Base-by-base conservation (phyloP, 2,797 vertebrate genomes). In the Coregonus suidteri region DNA sequence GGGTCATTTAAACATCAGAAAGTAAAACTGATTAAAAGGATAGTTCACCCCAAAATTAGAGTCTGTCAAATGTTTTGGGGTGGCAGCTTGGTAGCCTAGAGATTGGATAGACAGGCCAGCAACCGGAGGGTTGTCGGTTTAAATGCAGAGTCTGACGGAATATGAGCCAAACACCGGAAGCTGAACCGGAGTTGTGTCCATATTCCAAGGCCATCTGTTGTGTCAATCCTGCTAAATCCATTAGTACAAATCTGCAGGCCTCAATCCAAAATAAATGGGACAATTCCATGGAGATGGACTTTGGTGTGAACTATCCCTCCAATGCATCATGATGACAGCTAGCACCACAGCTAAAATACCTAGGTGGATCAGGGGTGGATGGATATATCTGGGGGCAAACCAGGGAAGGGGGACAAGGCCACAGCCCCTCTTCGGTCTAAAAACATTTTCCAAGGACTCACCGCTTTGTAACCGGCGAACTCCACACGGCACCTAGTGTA, bases 381-480 rank as follows among this genome's bases (percentile, higher is more conserved):
- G 30, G 20, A 71, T 14, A 11, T 20, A 72, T 30, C 47, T 16
- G 71, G n/a, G 20, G 14, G 71, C 51, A 54, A 30, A 54, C 68
- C 77, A 73, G n/a, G 6, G 30, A 73, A 74, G 79, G 74, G 54
- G 4, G 34, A 78, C 25, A 3, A 73, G 78, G 70, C 65, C 47
- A 41, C 35, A 67, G 20, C 25, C 20, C 35, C 65, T 53, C 71
- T 65, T 31, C 76, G 37, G 53, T 83, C 37, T 82, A 79, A 86
- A 59, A 79, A 68, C 5, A 75, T 73, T 76, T 72, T 82, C 75
- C 75, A 59, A 78, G 70, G 78, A 83, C 25, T 69, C 59, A 80
- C 78, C 88, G 85, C 81, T 88, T 88, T 79, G 90, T 91, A 93
- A 94, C 93, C 71, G 76, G 35, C 80, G 83, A 92, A 91, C 82